These are phyloP conservation scores for Tachuris rubrigastra DNA, from an alignment of 2,113 vertebrate genomes.

Conservation along the genomic window DNA sequence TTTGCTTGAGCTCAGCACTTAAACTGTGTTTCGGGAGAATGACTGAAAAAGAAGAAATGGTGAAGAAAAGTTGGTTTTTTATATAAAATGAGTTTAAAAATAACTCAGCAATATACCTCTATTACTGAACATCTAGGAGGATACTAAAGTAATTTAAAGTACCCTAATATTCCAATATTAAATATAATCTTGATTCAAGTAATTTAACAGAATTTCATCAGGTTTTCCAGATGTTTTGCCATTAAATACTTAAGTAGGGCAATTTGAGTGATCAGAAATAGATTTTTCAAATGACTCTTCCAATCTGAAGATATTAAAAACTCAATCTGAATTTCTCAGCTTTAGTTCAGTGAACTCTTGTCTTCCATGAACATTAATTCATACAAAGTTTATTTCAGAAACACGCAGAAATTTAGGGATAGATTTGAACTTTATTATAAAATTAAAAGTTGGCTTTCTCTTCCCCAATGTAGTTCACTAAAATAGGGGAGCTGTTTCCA, in stretches of 20 bases:
- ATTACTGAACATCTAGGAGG: too few relatives aligned
- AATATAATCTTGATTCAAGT: not conserved
- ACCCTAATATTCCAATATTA: not conserved
- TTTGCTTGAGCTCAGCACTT: not conserved
- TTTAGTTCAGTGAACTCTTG: not conserved
- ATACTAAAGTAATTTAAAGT: not conserved
- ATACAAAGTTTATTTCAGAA: not conserved
- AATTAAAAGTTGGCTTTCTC: not conserved
- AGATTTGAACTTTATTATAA: not conserved
- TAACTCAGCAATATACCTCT: not conserved
- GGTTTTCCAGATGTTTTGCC: not conserved
- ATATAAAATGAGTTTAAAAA: not conserved
- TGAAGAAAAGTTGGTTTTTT: not conserved
- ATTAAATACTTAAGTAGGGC: not conserved
- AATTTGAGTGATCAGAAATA: not conserved
- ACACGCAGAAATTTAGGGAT: not conserved
- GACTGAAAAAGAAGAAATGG: not conserved
- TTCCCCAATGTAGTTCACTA: not conserved
- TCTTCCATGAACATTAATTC: not conserved
- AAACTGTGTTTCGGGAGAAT: not conserved
- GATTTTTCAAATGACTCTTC: not conserved
- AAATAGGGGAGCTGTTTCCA: not conserved
- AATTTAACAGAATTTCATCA: not conserved
- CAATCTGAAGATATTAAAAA: not conserved
- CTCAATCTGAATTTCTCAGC: not conserved